Percentiles rank a stretch among this genome's conserved stretches.
Conservation (phyloP, 2,113 vertebrate genomes). For the Dasyprocta punctata region DNA sequence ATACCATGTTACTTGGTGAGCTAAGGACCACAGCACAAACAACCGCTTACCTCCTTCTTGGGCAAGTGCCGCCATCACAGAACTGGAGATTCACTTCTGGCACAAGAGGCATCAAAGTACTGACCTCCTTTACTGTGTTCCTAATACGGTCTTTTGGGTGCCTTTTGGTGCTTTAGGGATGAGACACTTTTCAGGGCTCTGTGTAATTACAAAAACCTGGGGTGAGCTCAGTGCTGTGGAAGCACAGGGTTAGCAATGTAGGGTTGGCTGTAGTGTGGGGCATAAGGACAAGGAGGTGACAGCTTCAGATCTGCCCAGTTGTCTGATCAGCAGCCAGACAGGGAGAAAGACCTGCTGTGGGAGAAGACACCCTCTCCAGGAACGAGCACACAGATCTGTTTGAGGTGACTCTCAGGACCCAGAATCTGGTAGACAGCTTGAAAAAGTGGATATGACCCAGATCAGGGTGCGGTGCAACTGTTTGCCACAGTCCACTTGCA, state of each 20-base stretch:
- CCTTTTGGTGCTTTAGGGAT: neutral
- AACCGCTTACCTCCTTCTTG: neutral
- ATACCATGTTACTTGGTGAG: neutral
- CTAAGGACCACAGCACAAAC: too few relatives aligned
- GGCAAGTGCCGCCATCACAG: neutral
- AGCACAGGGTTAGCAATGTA: neutral
- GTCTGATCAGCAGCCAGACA: neutral
- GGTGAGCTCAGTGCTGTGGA: neutral
- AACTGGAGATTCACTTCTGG: too few relatives aligned
- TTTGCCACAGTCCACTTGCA: neutral
- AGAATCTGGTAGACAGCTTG: neutral
- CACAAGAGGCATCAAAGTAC: neutral
- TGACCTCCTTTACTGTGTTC: neutral
- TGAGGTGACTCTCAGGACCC: too few relatives aligned
- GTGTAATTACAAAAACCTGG: neutral
- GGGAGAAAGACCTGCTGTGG: too few relatives aligned
- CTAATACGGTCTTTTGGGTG: neutral
- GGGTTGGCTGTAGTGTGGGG: neutral
- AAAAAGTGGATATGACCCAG: neutral
- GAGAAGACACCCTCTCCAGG: neutral
- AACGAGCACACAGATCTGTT: rapidly evolving
- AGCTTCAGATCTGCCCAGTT: neutral
- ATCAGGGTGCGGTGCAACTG: neutral
- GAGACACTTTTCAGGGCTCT: neutral
- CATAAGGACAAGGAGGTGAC: neutral